Conservation (phyloP, 2,888 invertebrate genomes). For the Harpalus rufipes region DNA sequence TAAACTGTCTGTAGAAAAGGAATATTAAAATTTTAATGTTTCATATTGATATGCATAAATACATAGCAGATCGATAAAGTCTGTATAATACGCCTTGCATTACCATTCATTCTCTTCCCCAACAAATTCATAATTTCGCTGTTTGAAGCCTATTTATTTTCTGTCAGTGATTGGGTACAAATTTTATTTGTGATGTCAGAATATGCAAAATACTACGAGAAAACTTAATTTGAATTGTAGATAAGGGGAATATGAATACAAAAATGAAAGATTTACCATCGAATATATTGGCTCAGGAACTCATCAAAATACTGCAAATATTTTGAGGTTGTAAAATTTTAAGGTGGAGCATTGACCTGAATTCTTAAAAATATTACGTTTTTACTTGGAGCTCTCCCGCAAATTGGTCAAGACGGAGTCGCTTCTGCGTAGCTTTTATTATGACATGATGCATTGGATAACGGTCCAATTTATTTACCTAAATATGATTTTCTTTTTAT, state of each 20-base stretch:
- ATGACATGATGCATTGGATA: neutral
- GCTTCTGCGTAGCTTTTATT: slow-evolving; percentile 17
- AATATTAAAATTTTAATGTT: neutral
- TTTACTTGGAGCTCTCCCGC: neutral
- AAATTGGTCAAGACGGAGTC: slow-evolving; percentile 27
- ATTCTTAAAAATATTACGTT: slow-evolving; percentile 34
- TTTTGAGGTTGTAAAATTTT: slow-evolving; percentile 49
- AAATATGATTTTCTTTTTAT: slow-evolving; percentile 4
- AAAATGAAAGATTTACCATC: slow-evolving; percentile 38
- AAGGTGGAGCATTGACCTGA: slow-evolving; percentile 30
- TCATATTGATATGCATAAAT: neutral
- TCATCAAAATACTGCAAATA: slow-evolving; percentile 40
- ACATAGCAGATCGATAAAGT: neutral
- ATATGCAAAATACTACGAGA: slow-evolving; percentile 37
- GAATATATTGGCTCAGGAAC: slow-evolving; percentile 34
- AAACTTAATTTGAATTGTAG: slow-evolving; percentile 40
- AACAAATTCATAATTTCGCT: slow-evolving; percentile 29
- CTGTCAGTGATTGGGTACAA: slow-evolving; percentile 38
- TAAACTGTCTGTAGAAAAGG: neutral
- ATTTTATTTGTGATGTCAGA: slow-evolving; percentile 50
- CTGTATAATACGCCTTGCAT: neutral
- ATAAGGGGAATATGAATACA: slow-evolving; percentile 47
- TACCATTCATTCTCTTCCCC: neutral
- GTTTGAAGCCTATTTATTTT: slow-evolving; percentile 31
- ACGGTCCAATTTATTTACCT: neutral